A percentile compares a stretch with the other conserved stretches of the same genome.
These are phyloP conservation scores for Albula glossodonta DNA, from an alignment of 2,113 vertebrate species.

Conservation along the genomic window DNA sequence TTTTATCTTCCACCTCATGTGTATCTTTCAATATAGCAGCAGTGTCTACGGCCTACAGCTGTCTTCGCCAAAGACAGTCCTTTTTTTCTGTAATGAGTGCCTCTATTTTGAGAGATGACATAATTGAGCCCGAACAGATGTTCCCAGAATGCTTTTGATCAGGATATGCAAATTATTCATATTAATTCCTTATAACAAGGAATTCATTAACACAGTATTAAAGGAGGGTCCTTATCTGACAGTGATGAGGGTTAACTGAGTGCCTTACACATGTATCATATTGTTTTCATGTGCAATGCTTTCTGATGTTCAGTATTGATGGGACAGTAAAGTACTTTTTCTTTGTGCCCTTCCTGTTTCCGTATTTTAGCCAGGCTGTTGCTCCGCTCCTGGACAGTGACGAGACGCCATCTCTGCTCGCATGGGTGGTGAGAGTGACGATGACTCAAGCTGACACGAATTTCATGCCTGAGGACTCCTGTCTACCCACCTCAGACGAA, in stretches of 20 bases:
- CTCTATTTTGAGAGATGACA: background rate
- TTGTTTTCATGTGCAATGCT: background rate
- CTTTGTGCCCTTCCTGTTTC: background rate
- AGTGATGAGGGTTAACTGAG: background rate
- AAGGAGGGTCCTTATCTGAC: background rate
- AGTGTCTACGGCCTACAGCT: background rate
- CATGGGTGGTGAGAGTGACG: background rate
- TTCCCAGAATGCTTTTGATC: background rate
- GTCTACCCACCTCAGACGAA: background rate
- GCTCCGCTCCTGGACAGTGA: background rate
- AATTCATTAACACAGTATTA: background rate
- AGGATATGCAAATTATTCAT: background rate
- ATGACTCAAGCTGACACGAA: conserved; percentile 4
- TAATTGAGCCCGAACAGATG: background rate
- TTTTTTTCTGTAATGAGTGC: background rate
- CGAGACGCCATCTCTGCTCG: background rate
- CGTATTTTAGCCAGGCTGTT: background rate
- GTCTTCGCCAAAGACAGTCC: background rate
- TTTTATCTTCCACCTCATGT: background rate
- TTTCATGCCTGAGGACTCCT: conserved; percentile 6
- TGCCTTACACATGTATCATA: background rate
- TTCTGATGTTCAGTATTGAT: background rate
- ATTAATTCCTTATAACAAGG: background rate
- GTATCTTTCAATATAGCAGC: background rate
- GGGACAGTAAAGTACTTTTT: background rate